Conservation (phyloP, 2,113 vertebrate genomes). For the Notothenia rossii region DNA sequence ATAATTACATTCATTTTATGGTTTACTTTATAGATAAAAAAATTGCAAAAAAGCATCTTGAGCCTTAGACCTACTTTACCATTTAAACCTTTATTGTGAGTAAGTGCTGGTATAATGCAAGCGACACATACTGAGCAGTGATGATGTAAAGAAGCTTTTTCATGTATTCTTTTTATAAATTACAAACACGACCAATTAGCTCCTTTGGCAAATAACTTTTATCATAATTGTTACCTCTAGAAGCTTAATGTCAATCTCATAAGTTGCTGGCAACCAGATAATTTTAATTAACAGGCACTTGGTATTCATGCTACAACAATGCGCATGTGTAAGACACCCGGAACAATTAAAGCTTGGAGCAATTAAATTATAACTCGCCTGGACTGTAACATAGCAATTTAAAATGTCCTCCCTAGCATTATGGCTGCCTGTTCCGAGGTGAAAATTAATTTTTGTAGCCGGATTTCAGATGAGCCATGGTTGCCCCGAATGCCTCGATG, state of each 20-base stretch:
- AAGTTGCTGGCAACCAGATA: constrained; percentile 13
- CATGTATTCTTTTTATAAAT: background rate
- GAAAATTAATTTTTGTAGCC: constrained; percentile 69
- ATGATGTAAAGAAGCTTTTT: constrained; percentile 10
- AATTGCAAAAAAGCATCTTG: background rate
- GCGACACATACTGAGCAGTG: constrained; percentile 1
- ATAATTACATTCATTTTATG: background rate
- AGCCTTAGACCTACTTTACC: background rate
- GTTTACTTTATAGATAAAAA: background rate
- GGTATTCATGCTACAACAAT: constrained; percentile 51
- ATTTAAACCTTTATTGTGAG: background rate
- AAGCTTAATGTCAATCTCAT: constrained; percentile 32
- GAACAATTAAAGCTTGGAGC: constrained; percentile 68
- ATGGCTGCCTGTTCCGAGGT: constrained; percentile 17
- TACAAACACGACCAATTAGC: constrained; percentile 25
- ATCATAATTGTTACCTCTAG: background rate
- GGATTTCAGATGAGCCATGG: constrained; percentile 46
- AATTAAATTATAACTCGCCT: constrained; percentile 66
- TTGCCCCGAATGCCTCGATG: constrained; percentile 56
- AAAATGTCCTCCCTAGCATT: constrained; percentile 38
- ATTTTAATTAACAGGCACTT: constrained; percentile 61
- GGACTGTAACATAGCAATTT: constrained; percentile 69
- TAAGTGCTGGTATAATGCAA: background rate
- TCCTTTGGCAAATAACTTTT: constrained; percentile 26
- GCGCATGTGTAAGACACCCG: constrained; percentile 49